Conservation (phyloP, 2,113 vertebrate genomes). For the Athene noctua region DNA sequence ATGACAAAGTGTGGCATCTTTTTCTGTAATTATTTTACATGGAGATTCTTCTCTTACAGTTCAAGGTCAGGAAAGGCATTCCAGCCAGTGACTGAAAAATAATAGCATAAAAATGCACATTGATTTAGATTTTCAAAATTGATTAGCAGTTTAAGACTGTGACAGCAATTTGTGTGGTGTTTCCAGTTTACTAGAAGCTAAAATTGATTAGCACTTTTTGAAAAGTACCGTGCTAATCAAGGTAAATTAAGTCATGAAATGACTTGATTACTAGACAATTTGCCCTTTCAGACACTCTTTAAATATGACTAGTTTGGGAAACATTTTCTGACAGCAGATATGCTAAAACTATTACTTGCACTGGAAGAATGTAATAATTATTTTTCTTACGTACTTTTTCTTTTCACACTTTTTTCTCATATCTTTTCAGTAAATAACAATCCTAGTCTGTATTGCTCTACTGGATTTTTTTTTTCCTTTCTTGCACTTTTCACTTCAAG, state of each 20-base stretch:
- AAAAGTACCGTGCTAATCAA: constrained; percentile 59
- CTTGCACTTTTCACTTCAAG: background rate
- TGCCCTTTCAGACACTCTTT: constrained; percentile 12
- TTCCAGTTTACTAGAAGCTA: constrained; percentile 50
- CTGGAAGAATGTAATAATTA: background rate
- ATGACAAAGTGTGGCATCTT: background rate
- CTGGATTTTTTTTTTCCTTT: background rate
- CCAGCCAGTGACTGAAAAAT: constrained; percentile 31
- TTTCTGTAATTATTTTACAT: constrained; percentile 13
- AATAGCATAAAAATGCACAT: constrained; percentile 31
- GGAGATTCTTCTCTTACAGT: constrained; percentile 4
- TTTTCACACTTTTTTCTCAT: background rate
- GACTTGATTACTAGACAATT: constrained; percentile 50
- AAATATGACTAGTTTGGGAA: constrained; percentile 22
- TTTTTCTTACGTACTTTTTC: background rate
- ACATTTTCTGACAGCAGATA: background rate
- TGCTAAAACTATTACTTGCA: background rate
- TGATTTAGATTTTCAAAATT: constrained; percentile 64
- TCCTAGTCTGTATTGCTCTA: background rate
- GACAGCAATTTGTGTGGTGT: constrained; percentile 31
- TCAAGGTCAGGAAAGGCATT: constrained; percentile 49
- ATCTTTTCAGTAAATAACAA: background rate
- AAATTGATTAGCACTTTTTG: constrained; percentile 67
- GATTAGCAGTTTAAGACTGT: constrained; percentile 45
- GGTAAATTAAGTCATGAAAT: constrained; percentile 66